These are phyloP conservation scores for Tichodroma muraria DNA, from an alignment of 2,113 vertebrate genomes.

Conservation along the genomic window DNA sequence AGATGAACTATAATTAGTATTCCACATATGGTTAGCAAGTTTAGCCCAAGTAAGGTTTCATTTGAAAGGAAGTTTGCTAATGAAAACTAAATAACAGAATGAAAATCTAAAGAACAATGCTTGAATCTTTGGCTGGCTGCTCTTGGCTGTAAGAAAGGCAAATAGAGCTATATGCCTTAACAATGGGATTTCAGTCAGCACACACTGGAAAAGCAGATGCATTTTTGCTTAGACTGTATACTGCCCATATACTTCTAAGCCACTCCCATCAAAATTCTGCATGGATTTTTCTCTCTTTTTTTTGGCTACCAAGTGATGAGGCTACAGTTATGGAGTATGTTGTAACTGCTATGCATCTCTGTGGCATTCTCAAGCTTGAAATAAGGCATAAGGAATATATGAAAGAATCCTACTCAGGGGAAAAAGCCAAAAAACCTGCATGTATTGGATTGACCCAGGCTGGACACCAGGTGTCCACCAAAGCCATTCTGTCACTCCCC, in stretches of 20 bases:
- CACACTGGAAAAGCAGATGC: not conserved
- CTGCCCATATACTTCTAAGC: not conserved
- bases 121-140: not conserved
- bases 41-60: not conserved
- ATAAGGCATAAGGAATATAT: not conserved
- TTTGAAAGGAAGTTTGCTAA: not conserved
- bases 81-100: not conserved
- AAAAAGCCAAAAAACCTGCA: not conserved
- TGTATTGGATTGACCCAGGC: not conserved
- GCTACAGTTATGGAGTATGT: not conserved
- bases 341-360: not conserved
- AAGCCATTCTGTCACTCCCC: not conserved
- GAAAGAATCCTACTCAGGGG: not conserved
- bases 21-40: not conserved
- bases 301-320: not conserved
- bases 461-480: not conserved
- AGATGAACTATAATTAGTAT: not conserved
- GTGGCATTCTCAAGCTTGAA: not conserved
- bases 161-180: not conserved
- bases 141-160: not conserved
- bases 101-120: not conserved
- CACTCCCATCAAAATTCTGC: not conserved
- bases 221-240: not conserved
- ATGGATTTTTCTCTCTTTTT: not conserved
- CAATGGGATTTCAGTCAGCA: not conserved